Conservation (phyloP, 2,797 vertebrate species). For the Poliocrania exsul region DNA sequence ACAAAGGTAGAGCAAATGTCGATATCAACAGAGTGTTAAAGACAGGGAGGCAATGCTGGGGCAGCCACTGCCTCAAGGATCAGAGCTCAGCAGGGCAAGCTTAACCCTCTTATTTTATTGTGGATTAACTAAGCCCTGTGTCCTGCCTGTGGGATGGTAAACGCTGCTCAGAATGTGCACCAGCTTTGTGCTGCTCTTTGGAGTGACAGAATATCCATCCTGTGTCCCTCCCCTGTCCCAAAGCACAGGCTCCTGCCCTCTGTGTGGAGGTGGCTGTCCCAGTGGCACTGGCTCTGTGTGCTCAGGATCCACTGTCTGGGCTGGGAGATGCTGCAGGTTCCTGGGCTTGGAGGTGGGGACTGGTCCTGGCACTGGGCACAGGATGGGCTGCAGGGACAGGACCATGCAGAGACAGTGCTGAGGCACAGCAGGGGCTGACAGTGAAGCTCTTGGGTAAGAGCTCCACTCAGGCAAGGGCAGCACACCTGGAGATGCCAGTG, state of each 20-base stretch:
- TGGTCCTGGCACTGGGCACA: background rate
- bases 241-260: background rate
- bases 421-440: background rate
- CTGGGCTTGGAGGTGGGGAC: background rate
- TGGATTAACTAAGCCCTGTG: background rate
- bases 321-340: background rate
- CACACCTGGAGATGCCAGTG: background rate
- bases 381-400: background rate
- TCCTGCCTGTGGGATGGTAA: background rate
- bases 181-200: background rate
- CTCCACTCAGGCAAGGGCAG: background rate
- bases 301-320: background rate
- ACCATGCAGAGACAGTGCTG: rapidly evolving
- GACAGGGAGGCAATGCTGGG: background rate
- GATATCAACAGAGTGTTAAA: background rate
- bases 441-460: background rate
- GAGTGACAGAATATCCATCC: background rate
- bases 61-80: background rate
- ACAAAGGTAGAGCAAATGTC: background rate
- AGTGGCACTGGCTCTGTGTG: background rate
- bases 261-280: rapidly evolving
- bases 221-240: background rate
- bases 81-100: background rate
- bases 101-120: background rate
- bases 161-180: rapidly evolving